Base-by-base conservation (phyloP, 2,888 invertebrate genomes). In the Yponomeuta evonymella region DNA sequence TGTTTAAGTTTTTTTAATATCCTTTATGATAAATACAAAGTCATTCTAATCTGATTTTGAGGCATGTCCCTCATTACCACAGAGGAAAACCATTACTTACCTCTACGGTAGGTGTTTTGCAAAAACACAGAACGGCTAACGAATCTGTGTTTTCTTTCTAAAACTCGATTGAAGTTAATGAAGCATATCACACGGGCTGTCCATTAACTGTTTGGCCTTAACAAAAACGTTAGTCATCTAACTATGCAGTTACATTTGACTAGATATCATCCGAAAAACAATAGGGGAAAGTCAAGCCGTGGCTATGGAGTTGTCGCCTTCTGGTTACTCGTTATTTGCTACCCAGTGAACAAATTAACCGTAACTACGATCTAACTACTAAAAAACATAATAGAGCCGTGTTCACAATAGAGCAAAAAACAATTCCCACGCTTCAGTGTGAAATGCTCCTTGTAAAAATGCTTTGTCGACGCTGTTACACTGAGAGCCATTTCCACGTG, bases 401-500 rank as follows among this genome's bases (percentile, higher is more conserved):
- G 68, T 51, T 48, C 68, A 68, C 68, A 68, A 68, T 68, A 68
- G 68, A 48, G 29, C 12, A 29, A 68, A 29, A 51, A 68, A 30
- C 48, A 11, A 67, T 68, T 68, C 68, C 51, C 68, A 68, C 51
- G 51, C 51, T 58, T 5, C 51, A 51, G 51, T 68, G 68, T 68
- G 68, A 36, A 67, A 30, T 68, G 51, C 23, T 23, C 29, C 48
- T 68, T 68, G 48, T 51, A 68, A 48, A 29, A 43, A 33, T 33
- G 67, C 33, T 67, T 67, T n/a, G 67, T 67, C 36, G n/a, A n/a
- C 67, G 67, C 33, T 36, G 43, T 67, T 67, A 15, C 15, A 43
- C n/a, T 36, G 33, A 67, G 43, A 67, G 11, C 33, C 43, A 67
- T 67, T 67, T 67, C 43, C 33, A 33, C 15, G 33, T 67, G 67